Evolutionary conservation across 2,888 invertebrate genomes (phyloP).

Genomic region (Sturmia bella): DNA sequence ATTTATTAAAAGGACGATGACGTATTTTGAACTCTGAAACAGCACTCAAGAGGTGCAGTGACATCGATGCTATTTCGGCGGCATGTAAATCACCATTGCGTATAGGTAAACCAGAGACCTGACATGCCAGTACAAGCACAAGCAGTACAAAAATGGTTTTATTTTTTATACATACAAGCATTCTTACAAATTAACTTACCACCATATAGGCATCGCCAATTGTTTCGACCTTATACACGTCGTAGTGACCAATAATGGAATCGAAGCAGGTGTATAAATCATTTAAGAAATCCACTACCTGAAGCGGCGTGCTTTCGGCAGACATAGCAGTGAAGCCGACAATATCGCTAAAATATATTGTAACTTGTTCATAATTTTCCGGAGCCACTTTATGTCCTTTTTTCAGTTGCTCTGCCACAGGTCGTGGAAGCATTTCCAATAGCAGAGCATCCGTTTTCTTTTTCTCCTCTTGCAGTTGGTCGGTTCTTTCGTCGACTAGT

Average conservation of each 20-base stretch:
- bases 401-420: constrained; percentile 96
- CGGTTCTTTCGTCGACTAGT: constrained; percentile 95
- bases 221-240: constrained; percentile 96
- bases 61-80: constrained; percentile 96
- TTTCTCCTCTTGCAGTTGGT: constrained; percentile 96
- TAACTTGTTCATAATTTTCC: constrained; percentile 92
- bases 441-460: constrained; percentile 96
- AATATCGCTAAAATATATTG: constrained; percentile 97
- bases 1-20: constrained; percentile 91
- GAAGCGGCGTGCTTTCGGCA: constrained; percentile 93
- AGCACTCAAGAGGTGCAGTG: constrained; percentile 90
- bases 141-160: background rate
- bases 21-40: constrained; percentile 93
- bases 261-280: constrained; percentile 97
- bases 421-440: constrained; percentile 93
- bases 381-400: constrained; percentile 94
- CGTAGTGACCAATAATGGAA: constrained; percentile 94
- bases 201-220: constrained; percentile 97
- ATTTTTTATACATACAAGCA: background rate
- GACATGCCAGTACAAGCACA: constrained; percentile 14
- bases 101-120: constrained; percentile 94
- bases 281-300: constrained; percentile 96
- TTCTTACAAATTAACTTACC: no score
- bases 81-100: constrained; percentile 95
- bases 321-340: constrained; percentile 97